phyloP scores from a whole-genome alignment of 2,888 invertebrate species.

The Bellardia pandia region DNA sequence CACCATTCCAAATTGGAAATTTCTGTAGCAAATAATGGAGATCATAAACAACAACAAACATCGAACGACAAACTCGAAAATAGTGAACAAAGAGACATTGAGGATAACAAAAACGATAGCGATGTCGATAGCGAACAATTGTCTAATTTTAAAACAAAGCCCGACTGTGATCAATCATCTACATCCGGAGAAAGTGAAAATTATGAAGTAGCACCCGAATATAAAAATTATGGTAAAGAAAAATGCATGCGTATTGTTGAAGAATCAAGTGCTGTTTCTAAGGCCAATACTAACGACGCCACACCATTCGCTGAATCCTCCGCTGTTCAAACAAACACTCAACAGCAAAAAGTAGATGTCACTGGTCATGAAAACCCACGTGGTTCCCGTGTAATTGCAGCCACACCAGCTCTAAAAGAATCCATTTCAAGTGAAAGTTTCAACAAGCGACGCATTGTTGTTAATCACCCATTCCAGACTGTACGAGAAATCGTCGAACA shows the following conservation, averaged over 20 bases:
- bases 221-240: slow-evolving; percentile 83
- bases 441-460: slow-evolving; percentile 87
- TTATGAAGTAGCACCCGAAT: slow-evolving; percentile 73
- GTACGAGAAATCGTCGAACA: slow-evolving; percentile 86
- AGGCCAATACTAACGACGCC: slow-evolving; percentile 72
- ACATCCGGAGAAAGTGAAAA: slow-evolving; percentile 44
- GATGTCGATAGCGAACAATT: slow-evolving; percentile 34
- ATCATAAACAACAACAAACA: slow-evolving; percentile 35
- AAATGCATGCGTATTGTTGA: slow-evolving; percentile 85
- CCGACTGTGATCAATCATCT: slow-evolving; percentile 75
- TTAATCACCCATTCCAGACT: slow-evolving; percentile 87
- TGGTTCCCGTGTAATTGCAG: slow-evolving; percentile 85
- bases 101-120: slow-evolving; percentile 9
- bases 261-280: slow-evolving; percentile 74
- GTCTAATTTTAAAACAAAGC: slow-evolving; percentile 67
- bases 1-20: slow-evolving; percentile 68
- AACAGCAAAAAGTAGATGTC: slow-evolving; percentile 80
- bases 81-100: not conserved
- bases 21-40: slow-evolving; percentile 58
- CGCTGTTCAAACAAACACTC: slow-evolving; percentile 46
- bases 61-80: not conserved
- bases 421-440: slow-evolving; percentile 85
- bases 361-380: slow-evolving; percentile 80
- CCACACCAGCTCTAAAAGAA: slow-evolving; percentile 85
- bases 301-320: slow-evolving; percentile 51